phyloP scores from a whole-genome alignment of 2,113 vertebrate species.

The Odontesthes bonariensis region DNA sequence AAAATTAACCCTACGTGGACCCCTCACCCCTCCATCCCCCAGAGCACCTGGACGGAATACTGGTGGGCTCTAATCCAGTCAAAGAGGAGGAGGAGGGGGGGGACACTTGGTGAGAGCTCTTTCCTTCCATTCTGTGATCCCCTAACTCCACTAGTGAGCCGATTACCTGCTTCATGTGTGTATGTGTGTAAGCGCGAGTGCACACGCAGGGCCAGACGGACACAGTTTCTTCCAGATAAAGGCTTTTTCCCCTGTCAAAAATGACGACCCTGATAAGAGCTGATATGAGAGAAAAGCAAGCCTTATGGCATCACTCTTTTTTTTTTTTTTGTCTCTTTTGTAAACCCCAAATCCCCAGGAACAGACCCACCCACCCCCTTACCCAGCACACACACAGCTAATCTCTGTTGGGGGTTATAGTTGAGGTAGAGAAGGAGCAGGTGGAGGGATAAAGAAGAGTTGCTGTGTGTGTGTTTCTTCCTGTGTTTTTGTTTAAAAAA shows the following conservation, averaged over 20 bases:
- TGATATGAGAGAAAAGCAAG: constrained; percentile 75
- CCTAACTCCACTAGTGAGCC: constrained; percentile 66
- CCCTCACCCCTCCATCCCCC: constrained; percentile 48
- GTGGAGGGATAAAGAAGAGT: constrained; percentile 61
- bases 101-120: constrained; percentile 61
- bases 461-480: constrained; percentile 55
- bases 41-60: constrained; percentile 70
- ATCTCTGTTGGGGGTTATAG: constrained; percentile 58
- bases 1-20: constrained; percentile 47
- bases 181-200: constrained; percentile 21
- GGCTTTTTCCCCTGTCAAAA: constrained; percentile 75
- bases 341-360: constrained; percentile 69
- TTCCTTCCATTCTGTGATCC: constrained; percentile 59
- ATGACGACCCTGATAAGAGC: constrained; percentile 72
- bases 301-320: constrained; percentile 71
- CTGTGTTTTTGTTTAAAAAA: constrained; percentile 30
- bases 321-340: constrained; percentile 62
- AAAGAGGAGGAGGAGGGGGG: constrained; percentile 29
- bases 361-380: constrained; percentile 27
- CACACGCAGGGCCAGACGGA: constrained; percentile 46
- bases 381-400: constrained; percentile 37
- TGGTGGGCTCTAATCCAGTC: constrained; percentile 73
- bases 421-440: constrained; percentile 65
- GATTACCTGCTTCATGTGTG: constrained; percentile 78
- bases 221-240: constrained; percentile 74